Evolutionary conservation across 2,113 vertebrate species (phyloP), one percentile per base, ranked within the genome.

Genomic region (Calidris pugnax): DNA sequence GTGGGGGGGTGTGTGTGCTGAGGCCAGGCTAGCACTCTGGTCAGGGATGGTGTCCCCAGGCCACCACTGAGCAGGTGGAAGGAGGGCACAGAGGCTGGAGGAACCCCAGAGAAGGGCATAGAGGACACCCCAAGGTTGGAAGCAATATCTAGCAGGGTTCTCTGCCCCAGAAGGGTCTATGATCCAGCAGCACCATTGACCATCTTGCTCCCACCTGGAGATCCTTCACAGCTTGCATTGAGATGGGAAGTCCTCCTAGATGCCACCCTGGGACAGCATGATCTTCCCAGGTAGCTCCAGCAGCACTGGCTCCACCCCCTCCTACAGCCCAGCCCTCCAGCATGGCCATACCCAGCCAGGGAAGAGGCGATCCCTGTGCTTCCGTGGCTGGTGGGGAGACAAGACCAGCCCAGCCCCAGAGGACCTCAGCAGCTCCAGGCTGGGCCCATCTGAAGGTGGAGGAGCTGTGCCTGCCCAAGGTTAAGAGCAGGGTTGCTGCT

Each of bases 191-290:
- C 56, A 57, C 47, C 17, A 11, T 1, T 3, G 4, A 2, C 5
- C 4, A 12, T 4, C 19, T 56, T 9, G 1, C 50, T 45, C 50
- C 32, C 10, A 7, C 47, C 4, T 3, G 0, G 35, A 4, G 10
- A 7, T 7, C 39, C 33, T 24, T n/a, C 5, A 0, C 27, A 21
- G 32, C 14, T 28, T 13, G 10, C 10, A 32, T 2, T 0, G 1
- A 10, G 71, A 9, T 4, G 9, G 30, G 23, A 12, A 17, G 7
- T 2, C 4, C 37, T 43, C 43, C 26, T 27, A 11, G 55, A 6
- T 35, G 19, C 24, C 5, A 0, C 4, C 45, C 50, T 0, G 1
- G 41, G 8, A 14, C 22, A 33, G 62, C 5, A 2, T 26, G 22
- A 2, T 17, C 7, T 33, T 71, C n/a, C 12, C 7, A 3, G 2